Base-by-base conservation (phyloP, 2,113 vertebrate species). In the Brachyhypopomus gauderio region DNA sequence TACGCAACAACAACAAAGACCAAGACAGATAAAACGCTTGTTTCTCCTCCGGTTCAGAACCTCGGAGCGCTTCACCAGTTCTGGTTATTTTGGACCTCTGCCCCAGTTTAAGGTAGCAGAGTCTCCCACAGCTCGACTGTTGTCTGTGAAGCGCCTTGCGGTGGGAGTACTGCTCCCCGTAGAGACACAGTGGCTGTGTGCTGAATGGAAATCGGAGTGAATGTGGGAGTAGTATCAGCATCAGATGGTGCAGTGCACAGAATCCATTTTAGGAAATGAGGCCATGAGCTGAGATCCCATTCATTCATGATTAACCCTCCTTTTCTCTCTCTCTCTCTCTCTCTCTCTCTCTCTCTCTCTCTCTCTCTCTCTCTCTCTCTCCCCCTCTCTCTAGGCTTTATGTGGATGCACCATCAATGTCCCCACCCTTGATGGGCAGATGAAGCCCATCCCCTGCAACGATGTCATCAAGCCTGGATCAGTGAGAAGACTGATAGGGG, bases 371-470 rank as follows among this genome's bases (percentile, higher is more conserved):
- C 19, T 72, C 25, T 16, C 19, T 72, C 38, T 66, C 63, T 81
- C 62, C 84, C 64, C 69, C 74, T 80, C 74, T 77, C 6, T 88
- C 74, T 91, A 99, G 98, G 98, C 98, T 83, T 94, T 99, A 74
- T 99, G 97, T 41, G 98, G 97, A 89, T 99, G 96, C 90, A 98
- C 96, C 0, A 94, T 99, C 76, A 99, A 96, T 90, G 96, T 99
- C 90, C 98, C 98, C 80, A 99, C 97, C 59, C 94, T 99, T 0
- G 98, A 99, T 3, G 96, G 94, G 88, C 93, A 96, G 41, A 96
- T 95, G 87, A 98, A 98, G 92, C 96, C 97, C 0, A 91, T 99
- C 34, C 96, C 97, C 38, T 97, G 96, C 93, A 98, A 93, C 0
- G 96, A 98, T 34, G 94, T 98, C 83, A 97, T 98, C 91, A 97